A percentile compares a stretch with the other conserved stretches of the same genome.
Conservation (phyloP, 2,113 vertebrate species). For the Galemys pyrenaicus region DNA sequence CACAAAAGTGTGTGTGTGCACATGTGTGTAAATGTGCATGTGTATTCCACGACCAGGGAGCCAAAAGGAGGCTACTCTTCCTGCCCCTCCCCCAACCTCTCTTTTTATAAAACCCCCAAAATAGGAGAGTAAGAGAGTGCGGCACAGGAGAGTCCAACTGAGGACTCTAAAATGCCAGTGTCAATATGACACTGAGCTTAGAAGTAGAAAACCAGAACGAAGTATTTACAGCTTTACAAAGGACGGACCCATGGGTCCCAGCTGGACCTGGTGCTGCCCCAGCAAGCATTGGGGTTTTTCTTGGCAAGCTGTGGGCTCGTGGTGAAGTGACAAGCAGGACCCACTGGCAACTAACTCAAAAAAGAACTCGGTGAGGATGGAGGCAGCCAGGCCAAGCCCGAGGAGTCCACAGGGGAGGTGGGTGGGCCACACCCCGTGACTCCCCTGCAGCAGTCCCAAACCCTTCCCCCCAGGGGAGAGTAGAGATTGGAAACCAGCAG, state of each 20-base stretch:
- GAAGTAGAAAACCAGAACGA: slow-evolving; percentile 82
- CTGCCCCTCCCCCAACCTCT: slow-evolving; percentile 76
- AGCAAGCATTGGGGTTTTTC: slow-evolving; percentile 46
- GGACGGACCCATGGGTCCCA: slow-evolving; percentile 44
- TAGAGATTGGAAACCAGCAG: background rate
- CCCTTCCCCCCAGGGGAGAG: background rate
- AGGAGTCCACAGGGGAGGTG: background rate
- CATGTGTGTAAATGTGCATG: background rate
- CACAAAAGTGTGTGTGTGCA: background rate
- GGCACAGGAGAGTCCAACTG: slow-evolving; percentile 71
- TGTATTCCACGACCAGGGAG: slow-evolving; percentile 59
- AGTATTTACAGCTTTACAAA: slow-evolving; percentile 90
- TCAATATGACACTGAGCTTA: slow-evolving; percentile 87
- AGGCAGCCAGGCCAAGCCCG: background rate
- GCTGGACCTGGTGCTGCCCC: slow-evolving; percentile 42
- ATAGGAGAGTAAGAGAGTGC: slow-evolving; percentile 44
- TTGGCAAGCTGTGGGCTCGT: slow-evolving; percentile 72
- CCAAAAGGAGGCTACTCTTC: slow-evolving; percentile 57
- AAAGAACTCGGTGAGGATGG: background rate
- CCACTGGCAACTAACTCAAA: slow-evolving; percentile 54
- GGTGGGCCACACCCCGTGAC: background rate
- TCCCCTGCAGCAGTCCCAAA: background rate
- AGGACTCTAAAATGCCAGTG: slow-evolving; percentile 83
- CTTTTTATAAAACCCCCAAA: slow-evolving; percentile 47
- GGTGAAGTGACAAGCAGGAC: slow-evolving; percentile 19